phyloP scores from a whole-genome alignment of 2,888 invertebrate genomes.

The Drosophila nr. perissopoda region DNA sequence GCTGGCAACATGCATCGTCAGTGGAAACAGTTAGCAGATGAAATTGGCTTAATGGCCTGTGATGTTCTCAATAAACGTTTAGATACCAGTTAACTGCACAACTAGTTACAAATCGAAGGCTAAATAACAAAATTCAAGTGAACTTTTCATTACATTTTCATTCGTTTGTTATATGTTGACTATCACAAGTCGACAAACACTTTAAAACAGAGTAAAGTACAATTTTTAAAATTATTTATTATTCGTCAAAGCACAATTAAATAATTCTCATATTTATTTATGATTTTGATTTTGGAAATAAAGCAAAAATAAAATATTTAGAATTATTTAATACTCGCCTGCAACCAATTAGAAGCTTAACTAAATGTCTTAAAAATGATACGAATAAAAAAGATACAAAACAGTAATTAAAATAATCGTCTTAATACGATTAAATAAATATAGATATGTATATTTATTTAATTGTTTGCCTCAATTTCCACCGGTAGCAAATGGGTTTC shows the following conservation, averaged over 20 bases:
- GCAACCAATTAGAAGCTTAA: neutral
- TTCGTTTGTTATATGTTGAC: neutral
- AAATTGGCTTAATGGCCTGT: neutral
- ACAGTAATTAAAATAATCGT: neutral
- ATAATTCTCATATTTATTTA: neutral
- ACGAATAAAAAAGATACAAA: neutral
- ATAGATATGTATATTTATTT: neutral
- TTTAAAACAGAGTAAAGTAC: neutral
- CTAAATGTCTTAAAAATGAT: accelerated
- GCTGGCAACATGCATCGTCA: neutral
- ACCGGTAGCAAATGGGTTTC: neutral
- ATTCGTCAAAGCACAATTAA: neutral
- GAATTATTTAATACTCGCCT: neutral
- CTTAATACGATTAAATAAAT: neutral
- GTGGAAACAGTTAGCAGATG: neutral
- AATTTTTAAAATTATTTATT: neutral
- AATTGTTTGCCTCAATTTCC: neutral
- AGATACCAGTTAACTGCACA: neutral
- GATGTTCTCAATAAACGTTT: neutral
- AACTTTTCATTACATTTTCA: neutral
- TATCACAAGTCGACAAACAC: neutral
- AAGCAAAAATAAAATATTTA: neutral
- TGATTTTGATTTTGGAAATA: too few relatives aligned
- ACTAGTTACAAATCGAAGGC: neutral
- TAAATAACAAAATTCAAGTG: neutral